A percentile compares a stretch with the other conserved stretches of the same genome.
phyloP scores from a whole-genome alignment of 2,888 invertebrate species.

The Ochropleura plecta region DNA sequence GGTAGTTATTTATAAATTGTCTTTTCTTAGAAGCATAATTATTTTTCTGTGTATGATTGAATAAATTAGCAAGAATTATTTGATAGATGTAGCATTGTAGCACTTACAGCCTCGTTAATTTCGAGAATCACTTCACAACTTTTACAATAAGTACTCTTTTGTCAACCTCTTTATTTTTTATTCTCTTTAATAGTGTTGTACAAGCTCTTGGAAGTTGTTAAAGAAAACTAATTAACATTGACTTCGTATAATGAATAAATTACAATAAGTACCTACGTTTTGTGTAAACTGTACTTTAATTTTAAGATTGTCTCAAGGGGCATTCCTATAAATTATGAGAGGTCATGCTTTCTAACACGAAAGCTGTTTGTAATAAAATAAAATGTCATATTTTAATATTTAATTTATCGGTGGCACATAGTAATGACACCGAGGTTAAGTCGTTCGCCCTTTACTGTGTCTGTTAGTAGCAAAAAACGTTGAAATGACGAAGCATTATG shows the following conservation, averaged over 20 bases:
- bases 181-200: slow-evolving; percentile 15
- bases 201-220: slow-evolving; percentile 26
- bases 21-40: too few relatives aligned
- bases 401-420: slow-evolving; percentile 45
- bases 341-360: slow-evolving; percentile 41
- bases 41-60: not conserved
- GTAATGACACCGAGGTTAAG: slow-evolving; percentile 50
- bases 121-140: slow-evolving; percentile 18
- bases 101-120: not conserved
- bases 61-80: slow-evolving; percentile 3
- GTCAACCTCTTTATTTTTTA: not conserved
- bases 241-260: slow-evolving; percentile 12
- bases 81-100: not conserved
- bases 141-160: not conserved
- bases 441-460: slow-evolving; percentile 29
- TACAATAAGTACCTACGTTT: slow-evolving; percentile 2
- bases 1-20: too few relatives aligned
- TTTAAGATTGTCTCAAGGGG: slow-evolving; percentile 8
- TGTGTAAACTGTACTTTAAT: slow-evolving; percentile 1
- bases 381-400: slow-evolving; percentile 43
- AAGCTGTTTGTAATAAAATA: slow-evolving; percentile 31
- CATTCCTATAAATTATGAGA: slow-evolving; percentile 24
- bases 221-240: slow-evolving; percentile 32
- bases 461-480: slow-evolving; percentile 38
- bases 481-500: slow-evolving; percentile 15